Percentiles rank a stretch among this genome's conserved stretches.
These are phyloP conservation scores for Pristionchus japonicus DNA, from an alignment of 2,888 invertebrate species.

Conservation along the genomic window DNA sequence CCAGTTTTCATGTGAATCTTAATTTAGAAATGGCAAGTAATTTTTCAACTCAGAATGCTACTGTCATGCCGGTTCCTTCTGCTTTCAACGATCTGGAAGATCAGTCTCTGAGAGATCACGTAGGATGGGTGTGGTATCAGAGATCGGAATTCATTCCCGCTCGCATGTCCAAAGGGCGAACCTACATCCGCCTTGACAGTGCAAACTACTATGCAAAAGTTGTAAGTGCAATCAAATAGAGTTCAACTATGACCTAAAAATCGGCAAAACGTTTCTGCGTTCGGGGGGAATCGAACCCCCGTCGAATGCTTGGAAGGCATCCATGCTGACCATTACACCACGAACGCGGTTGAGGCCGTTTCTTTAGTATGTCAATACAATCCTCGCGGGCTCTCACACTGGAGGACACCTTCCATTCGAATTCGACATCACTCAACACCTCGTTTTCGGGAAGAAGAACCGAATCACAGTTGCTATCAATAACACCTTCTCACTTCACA, in stretches of 20 bases:
- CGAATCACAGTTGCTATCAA: constrained; percentile 85
- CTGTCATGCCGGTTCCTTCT: constrained; percentile 91
- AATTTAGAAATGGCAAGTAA: not conserved
- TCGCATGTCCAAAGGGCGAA: constrained; percentile 49
- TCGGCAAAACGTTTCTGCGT: constrained; percentile 49
- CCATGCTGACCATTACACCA: constrained; percentile 61
- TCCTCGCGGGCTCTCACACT: constrained; percentile 86
- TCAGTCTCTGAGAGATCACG: constrained; percentile 86
- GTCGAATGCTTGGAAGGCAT: constrained; percentile 62
- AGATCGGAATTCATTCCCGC: constrained; percentile 55
- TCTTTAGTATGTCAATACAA: constrained; percentile 90
- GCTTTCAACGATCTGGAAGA: constrained; percentile 95
- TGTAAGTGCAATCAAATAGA: constrained; percentile 71
- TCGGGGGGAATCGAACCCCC: constrained; percentile 60
- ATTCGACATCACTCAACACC: constrained; percentile 83
- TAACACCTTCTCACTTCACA: constrained; percentile 88
- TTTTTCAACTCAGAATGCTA: constrained; percentile 64
- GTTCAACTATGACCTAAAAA: constrained; percentile 80
- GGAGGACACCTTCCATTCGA: constrained; percentile 97
- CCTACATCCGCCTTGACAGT: constrained; percentile 90
- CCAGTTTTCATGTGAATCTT: constrained; percentile 68
- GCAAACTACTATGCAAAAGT: constrained; percentile 93
- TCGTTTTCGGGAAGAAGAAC: constrained; percentile 52
- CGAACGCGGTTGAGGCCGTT: constrained; percentile 42
- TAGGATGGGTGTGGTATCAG: constrained; percentile 94